Base-by-base conservation (phyloP, 2,888 invertebrate species). In the Aethes cnicana region DNA sequence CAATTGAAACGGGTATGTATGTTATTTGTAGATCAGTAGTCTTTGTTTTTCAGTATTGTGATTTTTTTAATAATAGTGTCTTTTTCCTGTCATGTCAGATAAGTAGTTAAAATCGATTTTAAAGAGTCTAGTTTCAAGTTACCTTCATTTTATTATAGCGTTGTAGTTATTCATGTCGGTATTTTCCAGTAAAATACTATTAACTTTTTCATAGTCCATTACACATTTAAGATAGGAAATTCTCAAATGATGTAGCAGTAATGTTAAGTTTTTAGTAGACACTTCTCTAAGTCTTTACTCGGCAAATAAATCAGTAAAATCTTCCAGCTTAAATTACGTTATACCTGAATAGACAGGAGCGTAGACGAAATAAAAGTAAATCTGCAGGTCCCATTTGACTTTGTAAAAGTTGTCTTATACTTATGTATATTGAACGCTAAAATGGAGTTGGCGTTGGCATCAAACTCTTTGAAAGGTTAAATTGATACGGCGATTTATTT, bases 391-490 rank as follows among this genome's bases (percentile, higher is more conserved):
- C 2, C 1, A 7, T n/a, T 6, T 8, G 8, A 21, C 2, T 36
- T 46, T 4, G 18, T 9, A 43, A 8, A 43, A 28, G 4, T 7
- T 3, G 7, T 17, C 17, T 43, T 30, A 37, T 4, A 0, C n/a
- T 11, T 3, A 11, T 5, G n/a, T 2, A 20, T 30, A n/a, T n/a
- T n/a, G n/a, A n/a, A n/a, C n/a, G n/a, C n/a, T 36, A 30, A 12
- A 14, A 36, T 28, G 5, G 21, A 23, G n/a, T 43, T 30, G 14
- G 12, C 16, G 18, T 28, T 9, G n/a, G 8, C 28, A 37, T 23
- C 36, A 20, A 35, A 50, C 21, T 50, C 36, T 50, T n/a, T 50
- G 9, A 50, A 50, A 43, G 28, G 49, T 36, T 43, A 50, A 43
- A 49, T 43, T 36, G 43, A 43, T 49, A 49, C 28, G 36, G 23